Percentiles rank a stretch among this genome's conserved stretches.
These are phyloP conservation scores for Ceriagrion tenellum DNA, from an alignment of 2,888 invertebrate species.

Conservation along the genomic window DNA sequence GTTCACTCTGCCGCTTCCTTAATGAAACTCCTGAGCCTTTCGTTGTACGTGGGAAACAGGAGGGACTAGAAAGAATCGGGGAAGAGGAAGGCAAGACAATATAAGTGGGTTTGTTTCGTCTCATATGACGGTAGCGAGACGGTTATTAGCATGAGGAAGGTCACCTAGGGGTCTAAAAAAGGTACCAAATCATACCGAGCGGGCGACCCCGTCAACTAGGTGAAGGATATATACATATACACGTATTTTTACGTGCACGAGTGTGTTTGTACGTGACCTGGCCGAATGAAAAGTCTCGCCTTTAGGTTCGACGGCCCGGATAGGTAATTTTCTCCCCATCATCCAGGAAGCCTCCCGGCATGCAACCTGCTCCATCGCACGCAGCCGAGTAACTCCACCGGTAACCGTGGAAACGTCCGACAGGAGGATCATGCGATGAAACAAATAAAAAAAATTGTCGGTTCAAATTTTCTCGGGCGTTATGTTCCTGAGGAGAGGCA, in stretches of 20 bases:
- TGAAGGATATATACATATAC: conserved; percentile 17
- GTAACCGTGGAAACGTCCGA: not conserved
- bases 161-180: not conserved
- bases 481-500: too few relatives aligned
- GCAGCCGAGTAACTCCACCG: not conserved
- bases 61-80: too few relatives aligned
- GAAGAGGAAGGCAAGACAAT: not conserved
- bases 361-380: not conserved
- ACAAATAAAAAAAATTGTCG: not conserved
- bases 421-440: not conserved
- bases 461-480: not conserved
- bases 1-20: not conserved
- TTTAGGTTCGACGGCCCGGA: not conserved
- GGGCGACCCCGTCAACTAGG: not conserved
- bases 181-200: not conserved
- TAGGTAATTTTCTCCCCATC: conserved; percentile 5
- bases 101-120: not conserved
- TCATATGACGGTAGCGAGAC: not conserved
- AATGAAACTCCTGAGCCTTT: not conserved
- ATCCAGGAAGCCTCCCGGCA: not conserved
- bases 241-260: not conserved
- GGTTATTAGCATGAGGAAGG: conserved; percentile 10
- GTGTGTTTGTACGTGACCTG: not conserved
- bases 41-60: not conserved
- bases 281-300: not conserved